These are phyloP conservation scores for Magallana gigas DNA, from an alignment of 1,140 invertebrate species.

Conservation along the genomic window DNA sequence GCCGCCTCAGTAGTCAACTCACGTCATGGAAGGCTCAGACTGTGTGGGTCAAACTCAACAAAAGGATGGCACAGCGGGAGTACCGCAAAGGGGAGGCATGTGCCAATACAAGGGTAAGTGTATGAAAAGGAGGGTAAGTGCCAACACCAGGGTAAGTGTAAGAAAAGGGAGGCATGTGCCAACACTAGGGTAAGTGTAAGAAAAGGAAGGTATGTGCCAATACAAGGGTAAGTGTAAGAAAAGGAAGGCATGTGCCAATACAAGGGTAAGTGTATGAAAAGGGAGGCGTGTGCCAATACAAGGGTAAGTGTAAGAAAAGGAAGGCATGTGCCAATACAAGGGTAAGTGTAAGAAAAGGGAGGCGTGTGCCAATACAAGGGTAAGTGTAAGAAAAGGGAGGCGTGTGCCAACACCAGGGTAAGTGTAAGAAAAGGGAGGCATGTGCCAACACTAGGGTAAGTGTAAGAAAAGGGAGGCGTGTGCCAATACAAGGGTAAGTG, in stretches of 20 bases:
- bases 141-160: conserved; percentile 97
- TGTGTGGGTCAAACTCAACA: conserved; percentile 97
- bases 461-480: no score
- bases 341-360: no score
- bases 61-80: conserved; percentile 93
- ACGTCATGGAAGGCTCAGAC: conserved; percentile 96
- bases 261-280: conserved; percentile 81
- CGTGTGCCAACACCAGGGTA: conserved; percentile 77
- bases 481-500: no score
- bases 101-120: no score
- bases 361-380: no score
- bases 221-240: no score
- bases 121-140: no score
- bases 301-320: no score
- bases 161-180: conserved; percentile 89
- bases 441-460: background rate
- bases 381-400: no score
- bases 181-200: conserved; percentile 86
- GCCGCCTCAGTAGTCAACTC: conserved; percentile 82
- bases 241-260: background rate
- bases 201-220: no score
- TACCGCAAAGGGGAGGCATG: conserved; percentile 93
- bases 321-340: no score
- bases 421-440: conserved; percentile 46
- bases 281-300: background rate